Percentiles rank a stretch among this genome's conserved stretches.
These are phyloP conservation scores for Microctonus brassicae DNA, from an alignment of 2,888 invertebrate genomes.

Conservation along the genomic window DNA sequence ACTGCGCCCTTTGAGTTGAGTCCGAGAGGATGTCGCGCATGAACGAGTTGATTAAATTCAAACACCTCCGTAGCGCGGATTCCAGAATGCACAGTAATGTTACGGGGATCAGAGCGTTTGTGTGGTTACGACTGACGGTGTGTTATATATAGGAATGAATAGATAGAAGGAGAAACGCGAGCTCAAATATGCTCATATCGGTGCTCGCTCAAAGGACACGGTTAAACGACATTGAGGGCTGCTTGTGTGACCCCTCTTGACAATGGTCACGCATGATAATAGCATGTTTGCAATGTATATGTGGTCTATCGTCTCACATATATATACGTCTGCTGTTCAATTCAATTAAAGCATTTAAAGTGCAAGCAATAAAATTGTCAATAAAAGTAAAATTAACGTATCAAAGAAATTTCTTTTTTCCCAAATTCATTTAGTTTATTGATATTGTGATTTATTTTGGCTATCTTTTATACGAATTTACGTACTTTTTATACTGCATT, in stretches of 20 bases:
- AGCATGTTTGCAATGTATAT: background rate
- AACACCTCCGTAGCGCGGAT: conserved; percentile 66
- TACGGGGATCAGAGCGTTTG: conserved; percentile 46
- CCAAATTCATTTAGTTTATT: background rate
- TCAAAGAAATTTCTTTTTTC: background rate
- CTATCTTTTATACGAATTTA: too few relatives aligned
- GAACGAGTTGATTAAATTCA: conserved; percentile 69
- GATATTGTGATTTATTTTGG: too few relatives aligned
- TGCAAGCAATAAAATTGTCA: background rate
- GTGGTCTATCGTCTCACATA: background rate
- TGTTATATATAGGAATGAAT: conserved; percentile 4
- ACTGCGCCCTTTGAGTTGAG: conserved; percentile 61
- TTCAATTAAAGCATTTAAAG: background rate
- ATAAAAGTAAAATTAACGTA: conserved; percentile 4
- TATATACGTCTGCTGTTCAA: background rate
- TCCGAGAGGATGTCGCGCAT: conserved; percentile 56
- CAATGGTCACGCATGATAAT: conserved; percentile 68
- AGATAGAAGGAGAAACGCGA: conserved; percentile 39
- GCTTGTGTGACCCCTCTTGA: conserved; percentile 41
- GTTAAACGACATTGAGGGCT: conserved; percentile 26
- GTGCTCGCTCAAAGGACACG: conserved; percentile 49
- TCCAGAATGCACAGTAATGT: conserved; percentile 54
- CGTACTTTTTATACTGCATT: too few relatives aligned
- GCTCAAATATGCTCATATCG: conserved; percentile 69
- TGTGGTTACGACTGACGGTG: background rate